These are phyloP conservation scores for Pseudoatta argentina DNA, from an alignment of 1,140 invertebrate species.

Conservation along the genomic window DNA sequence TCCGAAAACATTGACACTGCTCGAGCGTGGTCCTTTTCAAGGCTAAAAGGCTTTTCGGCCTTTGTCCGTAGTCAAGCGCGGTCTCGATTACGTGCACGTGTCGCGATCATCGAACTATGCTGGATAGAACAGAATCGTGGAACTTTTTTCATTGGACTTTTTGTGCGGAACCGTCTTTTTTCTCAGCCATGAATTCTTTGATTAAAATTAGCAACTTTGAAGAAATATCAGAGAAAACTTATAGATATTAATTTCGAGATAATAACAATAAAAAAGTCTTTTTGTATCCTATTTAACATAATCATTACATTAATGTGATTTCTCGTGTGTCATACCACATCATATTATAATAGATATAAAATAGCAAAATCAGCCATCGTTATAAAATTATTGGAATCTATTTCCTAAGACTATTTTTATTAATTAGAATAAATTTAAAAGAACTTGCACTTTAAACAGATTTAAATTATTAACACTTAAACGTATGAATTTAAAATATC, in stretches of 20 bases:
- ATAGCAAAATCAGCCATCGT: too few relatives aligned
- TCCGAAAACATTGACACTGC: conserved; percentile 55
- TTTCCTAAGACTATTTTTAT: not conserved
- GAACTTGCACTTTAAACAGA: not conserved
- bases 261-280: not conserved
- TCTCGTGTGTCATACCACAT: not conserved
- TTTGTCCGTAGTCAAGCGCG: conserved; percentile 30
- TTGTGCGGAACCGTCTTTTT: not conserved
- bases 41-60: conserved; percentile 46
- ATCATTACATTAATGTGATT: not conserved
- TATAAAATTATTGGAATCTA: not conserved
- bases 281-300: not conserved
- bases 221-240: not conserved
- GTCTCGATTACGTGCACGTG: conserved; percentile 1
- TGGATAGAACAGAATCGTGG: not conserved
- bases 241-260: not conserved
- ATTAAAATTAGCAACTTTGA: not conserved
- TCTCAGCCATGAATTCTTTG: not conserved
- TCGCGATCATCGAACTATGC: conserved; percentile 27
- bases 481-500: not conserved
- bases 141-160: not conserved
- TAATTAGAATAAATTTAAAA: not conserved
- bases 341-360: not conserved
- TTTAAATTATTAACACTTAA: not conserved
- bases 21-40: conserved; percentile 56